phyloP scores from a whole-genome alignment of 2,888 invertebrate genomes.

The Ametastegia equiseti region DNA sequence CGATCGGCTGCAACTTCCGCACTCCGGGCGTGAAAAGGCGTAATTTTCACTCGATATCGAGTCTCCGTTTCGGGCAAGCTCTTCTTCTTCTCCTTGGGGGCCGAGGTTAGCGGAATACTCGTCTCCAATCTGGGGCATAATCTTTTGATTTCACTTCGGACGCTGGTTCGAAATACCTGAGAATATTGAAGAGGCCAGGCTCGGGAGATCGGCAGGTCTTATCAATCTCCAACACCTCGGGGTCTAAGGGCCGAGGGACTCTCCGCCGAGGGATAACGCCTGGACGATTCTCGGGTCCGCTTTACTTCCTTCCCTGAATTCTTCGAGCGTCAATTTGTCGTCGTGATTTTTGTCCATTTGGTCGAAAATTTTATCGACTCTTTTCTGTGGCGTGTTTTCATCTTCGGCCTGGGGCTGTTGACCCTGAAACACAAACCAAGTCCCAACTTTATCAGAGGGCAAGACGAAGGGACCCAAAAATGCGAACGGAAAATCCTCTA shows the following conservation, averaged over 20 bases:
- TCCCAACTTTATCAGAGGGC: not conserved
- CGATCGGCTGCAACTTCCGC: not conserved
- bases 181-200: not conserved
- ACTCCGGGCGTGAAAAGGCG: not conserved
- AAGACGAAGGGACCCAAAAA: not conserved
- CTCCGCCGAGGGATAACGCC: slow-evolving; percentile 90
- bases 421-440: slow-evolving; percentile 81
- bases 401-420: slow-evolving; percentile 93
- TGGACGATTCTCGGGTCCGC: slow-evolving; percentile 99
- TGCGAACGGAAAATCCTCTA: not conserved
- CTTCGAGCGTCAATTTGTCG: slow-evolving; percentile 95
- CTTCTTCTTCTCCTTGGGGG: too few relatives aligned
- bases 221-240: not conserved
- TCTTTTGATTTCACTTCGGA: not conserved
- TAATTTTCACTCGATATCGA: not conserved
- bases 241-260: slow-evolving; percentile 26
- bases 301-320: slow-evolving; percentile 98
- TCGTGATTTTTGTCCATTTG: slow-evolving; percentile 99
- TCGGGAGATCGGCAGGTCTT: slow-evolving; percentile 13
- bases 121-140: not conserved
- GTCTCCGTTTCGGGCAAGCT: not conserved
- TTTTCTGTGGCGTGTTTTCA: slow-evolving; percentile 95
- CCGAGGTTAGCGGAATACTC: not conserved
- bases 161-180: slow-evolving; percentile 20
- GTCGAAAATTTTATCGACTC: slow-evolving; percentile 99